A percentile compares a stretch with the other conserved stretches of the same genome.
phyloP scores from a whole-genome alignment of 2,888 invertebrate species.

The Unio delphinus region DNA sequence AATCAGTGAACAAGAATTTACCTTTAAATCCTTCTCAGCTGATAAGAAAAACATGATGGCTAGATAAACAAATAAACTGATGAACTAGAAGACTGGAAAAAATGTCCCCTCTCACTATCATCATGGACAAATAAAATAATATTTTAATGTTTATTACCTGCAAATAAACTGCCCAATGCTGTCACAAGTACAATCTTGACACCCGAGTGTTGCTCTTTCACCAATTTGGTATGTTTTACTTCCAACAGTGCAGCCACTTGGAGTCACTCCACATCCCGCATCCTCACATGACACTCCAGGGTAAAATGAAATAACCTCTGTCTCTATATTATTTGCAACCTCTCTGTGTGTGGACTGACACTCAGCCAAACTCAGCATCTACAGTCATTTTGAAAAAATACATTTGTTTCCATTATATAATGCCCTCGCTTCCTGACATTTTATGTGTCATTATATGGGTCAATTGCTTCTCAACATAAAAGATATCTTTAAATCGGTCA shows the following conservation, averaged over 20 bases:
- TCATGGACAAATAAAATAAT: too few relatives aligned
- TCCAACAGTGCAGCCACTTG: slow-evolving; percentile 49
- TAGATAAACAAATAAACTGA: too few relatives aligned
- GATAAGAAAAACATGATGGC: too few relatives aligned
- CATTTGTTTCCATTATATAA: too few relatives aligned
- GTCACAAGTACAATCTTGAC: slow-evolving; percentile 59
- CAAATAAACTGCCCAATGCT: slow-evolving; percentile 52
- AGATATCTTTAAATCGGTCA: too few relatives aligned
- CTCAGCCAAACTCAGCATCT: slow-evolving; percentile 33
- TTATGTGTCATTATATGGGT: too few relatives aligned
- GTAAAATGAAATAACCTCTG: slow-evolving; percentile 53
- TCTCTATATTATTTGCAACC: slow-evolving; percentile 23
- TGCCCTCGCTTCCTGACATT: too few relatives aligned
- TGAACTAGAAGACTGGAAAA: not conserved
- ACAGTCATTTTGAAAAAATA: not conserved
- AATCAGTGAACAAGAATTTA: too few relatives aligned
- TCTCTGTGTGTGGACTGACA: slow-evolving; percentile 45
- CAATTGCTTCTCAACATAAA: too few relatives aligned
- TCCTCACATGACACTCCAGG: slow-evolving; percentile 56
- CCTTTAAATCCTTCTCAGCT: too few relatives aligned
- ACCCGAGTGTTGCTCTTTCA: slow-evolving; percentile 47
- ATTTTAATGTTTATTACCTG: slow-evolving; percentile 36
- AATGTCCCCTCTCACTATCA: not conserved
- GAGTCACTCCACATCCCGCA: slow-evolving; percentile 42
- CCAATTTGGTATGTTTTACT: slow-evolving; percentile 43